A percentile compares a stretch with the other conserved stretches of the same genome.
Evolutionary conservation across 2,888 invertebrate species (phyloP).

Genomic region (Spodoptera picta): DNA sequence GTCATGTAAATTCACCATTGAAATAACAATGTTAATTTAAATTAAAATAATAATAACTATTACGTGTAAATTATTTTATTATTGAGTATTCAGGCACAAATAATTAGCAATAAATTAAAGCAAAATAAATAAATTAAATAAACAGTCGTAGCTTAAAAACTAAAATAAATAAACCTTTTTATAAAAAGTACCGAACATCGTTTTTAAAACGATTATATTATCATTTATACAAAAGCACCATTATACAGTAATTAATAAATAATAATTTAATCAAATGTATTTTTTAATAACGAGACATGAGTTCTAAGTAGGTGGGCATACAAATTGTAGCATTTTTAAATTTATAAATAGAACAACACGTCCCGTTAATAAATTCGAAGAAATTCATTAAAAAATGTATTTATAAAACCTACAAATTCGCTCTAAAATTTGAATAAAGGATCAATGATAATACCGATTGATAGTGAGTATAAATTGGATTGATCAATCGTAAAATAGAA

Average conservation of each 20-base stretch:
- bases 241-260: constrained; percentile 3
- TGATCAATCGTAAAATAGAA: neutral
- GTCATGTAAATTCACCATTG: constrained; percentile 22
- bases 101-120: constrained; percentile 32
- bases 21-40: neutral
- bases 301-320: constrained; percentile 44
- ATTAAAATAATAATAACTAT: no score
- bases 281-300: constrained; percentile 35
- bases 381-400: neutral
- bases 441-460: neutral
- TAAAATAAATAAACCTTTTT: constrained; percentile 72
- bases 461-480: neutral
- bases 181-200: constrained; percentile 75
- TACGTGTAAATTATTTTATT: constrained; percentile 31
- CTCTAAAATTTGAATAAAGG: constrained; percentile 24
- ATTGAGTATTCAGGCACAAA: constrained; percentile 72
- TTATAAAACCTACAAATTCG: constrained; percentile 24
- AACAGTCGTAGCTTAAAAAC: constrained; percentile 46
- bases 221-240: constrained; percentile 38
- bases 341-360: constrained; percentile 30
- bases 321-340: constrained; percentile 19
- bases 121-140: constrained; percentile 37
- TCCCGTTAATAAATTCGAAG: constrained; percentile 37
- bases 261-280: constrained; percentile 14
- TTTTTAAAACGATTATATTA: constrained; percentile 62